Evolutionary conservation across 2,888 invertebrate genomes (phyloP).

Genomic region (Drosophila neonasuta): DNA sequence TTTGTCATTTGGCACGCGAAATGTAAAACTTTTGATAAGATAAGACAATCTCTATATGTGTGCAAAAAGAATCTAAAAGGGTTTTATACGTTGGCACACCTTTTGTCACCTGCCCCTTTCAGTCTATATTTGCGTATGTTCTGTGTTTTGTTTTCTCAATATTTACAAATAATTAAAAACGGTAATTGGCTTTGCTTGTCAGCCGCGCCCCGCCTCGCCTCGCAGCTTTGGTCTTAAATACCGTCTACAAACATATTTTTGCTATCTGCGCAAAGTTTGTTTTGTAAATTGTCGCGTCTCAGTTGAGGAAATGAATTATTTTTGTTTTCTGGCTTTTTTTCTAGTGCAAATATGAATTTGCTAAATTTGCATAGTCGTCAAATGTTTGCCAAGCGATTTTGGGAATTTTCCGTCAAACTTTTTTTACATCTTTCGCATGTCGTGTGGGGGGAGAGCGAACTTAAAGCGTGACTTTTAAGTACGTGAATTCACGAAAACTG

Average conservation of each 20-base stretch:
- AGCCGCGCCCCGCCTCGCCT: conserved; percentile 17
- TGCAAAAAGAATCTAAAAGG: background rate
- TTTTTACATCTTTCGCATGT: conserved; percentile 32
- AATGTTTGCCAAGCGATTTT: conserved; percentile 63
- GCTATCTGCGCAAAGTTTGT: conserved; percentile 44
- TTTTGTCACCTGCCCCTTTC: conserved; percentile 20
- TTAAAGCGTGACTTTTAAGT: conserved; percentile 52
- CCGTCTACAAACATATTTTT: conserved; percentile 23
- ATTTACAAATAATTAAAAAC: conserved; percentile 67
- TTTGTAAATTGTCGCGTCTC: conserved; percentile 51
- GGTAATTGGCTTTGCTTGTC: conserved; percentile 70
- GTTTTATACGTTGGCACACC: conserved; percentile 33
- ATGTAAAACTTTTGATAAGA: conserved; percentile 59
- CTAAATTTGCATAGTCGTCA: conserved; percentile 52
- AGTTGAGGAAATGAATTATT: conserved; percentile 34
- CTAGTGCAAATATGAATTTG: conserved; percentile 46
- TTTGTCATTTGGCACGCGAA: conserved; percentile 51
- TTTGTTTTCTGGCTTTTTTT: conserved; percentile 21
- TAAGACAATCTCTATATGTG: conserved; percentile 23
- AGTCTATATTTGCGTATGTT: background rate
- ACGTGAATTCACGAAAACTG: conserved; percentile 7
- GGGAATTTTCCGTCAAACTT: conserved; percentile 15
- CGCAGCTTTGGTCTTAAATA: background rate
- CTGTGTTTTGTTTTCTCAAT: conserved; percentile 37
- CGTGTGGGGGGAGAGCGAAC: conserved; percentile 34